Conservation (phyloP, 2,113 vertebrate genomes). For the Pluvianellus socialis region DNA sequence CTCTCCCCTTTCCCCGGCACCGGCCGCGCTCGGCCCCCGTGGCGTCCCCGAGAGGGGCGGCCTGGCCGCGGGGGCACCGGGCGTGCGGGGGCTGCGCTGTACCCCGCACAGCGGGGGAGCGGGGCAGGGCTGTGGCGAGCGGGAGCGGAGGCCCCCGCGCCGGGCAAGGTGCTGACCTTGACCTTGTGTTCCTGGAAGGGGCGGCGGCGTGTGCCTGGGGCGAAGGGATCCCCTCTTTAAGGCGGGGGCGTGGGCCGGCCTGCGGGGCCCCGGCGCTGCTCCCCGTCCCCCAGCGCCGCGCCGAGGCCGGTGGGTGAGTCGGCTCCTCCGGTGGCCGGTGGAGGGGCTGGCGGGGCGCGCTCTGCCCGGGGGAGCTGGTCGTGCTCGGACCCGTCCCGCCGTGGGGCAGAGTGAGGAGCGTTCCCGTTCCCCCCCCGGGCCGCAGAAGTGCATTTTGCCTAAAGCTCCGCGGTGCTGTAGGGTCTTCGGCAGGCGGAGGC, state of each 20-base stretch:
- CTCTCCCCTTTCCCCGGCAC: no score
- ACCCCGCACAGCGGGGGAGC: neutral
- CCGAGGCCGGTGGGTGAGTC: neutral
- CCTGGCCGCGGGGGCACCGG: neutral
- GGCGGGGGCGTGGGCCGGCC: no score
- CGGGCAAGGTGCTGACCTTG: neutral
- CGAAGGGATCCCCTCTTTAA: neutral
- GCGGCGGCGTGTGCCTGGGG: neutral
- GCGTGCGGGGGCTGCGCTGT: neutral
- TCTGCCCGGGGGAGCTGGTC: neutral
- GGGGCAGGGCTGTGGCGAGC: neutral
- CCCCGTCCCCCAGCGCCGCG: neutral
- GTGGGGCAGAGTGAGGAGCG: neutral
- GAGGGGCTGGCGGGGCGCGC: rapidly evolving
- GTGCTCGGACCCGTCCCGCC: no score
- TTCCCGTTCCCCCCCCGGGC: neutral
- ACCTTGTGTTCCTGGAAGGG: neutral
- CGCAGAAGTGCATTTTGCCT: neutral
- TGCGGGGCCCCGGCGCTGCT: no score
- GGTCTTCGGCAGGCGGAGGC: neutral
- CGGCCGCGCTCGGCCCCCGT: neutral
- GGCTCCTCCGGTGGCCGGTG: neutral
- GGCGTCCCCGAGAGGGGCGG: neutral
- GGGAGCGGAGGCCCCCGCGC: no score
- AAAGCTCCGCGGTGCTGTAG: rapidly evolving